Conservation (phyloP, 2,888 invertebrate species). For the Spisula subtruncata region DNA sequence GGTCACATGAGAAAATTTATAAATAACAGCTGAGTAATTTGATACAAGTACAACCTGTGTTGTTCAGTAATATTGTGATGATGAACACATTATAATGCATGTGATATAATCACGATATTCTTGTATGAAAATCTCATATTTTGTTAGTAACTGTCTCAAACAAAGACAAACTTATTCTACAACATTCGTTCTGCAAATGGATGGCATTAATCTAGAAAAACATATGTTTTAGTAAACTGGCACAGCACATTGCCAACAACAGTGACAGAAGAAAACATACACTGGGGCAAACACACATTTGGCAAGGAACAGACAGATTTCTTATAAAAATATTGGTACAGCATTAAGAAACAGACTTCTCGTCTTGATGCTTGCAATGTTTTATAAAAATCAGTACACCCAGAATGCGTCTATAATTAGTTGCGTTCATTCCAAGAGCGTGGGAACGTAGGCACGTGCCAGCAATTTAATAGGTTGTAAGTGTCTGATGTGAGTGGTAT, state of each 20-base stretch:
- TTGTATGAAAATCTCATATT: no score
- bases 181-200: background rate
- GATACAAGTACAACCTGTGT: no score
- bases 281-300: slow-evolving; percentile 20
- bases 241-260: slow-evolving; percentile 18
- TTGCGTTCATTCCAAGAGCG: slow-evolving; percentile 54
- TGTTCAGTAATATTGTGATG: no score
- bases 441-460: slow-evolving; percentile 61
- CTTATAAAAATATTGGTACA: slow-evolving; percentile 35
- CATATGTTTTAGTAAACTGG: slow-evolving; percentile 3
- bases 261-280: slow-evolving; percentile 34
- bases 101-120: no score
- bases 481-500: slow-evolving; percentile 33
- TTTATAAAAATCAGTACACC: slow-evolving; percentile 33
- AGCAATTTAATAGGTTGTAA: slow-evolving; percentile 48
- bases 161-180: background rate
- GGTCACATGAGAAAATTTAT: no score
- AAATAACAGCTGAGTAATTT: no score
- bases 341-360: slow-evolving; percentile 33
- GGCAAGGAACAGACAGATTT: slow-evolving; percentile 27
- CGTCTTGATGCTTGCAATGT: slow-evolving; percentile 31
- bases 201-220: slow-evolving; percentile 7
- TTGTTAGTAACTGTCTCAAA: background rate
- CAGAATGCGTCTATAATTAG: slow-evolving; percentile 44
- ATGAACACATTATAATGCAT: no score